Base-by-base conservation (phyloP, 2,888 invertebrate genomes). In the Oscheius sp. region DNA sequence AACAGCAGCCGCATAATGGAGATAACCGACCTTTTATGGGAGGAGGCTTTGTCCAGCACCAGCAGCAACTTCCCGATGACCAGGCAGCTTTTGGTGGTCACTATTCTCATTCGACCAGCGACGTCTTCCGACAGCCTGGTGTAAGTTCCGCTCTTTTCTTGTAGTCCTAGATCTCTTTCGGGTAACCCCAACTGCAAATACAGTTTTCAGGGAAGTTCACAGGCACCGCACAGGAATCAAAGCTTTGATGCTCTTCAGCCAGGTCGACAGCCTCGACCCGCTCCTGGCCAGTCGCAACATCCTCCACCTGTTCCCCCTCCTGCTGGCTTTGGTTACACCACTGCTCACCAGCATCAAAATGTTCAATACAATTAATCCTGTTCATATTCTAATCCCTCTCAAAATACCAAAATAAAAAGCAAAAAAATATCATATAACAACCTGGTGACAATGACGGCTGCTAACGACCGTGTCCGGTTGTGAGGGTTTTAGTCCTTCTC, bases 171-270 rank as follows among this genome's bases (percentile, higher is more conserved):
- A 9, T 9, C 9, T 9, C 35, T 35, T 35, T 35, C 35, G 3
- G 35, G 9, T 35, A 35, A 46, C 45, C n/a, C 35, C 35, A 35
- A 35, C 35, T 9, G 35, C 35, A 35, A 13, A 45, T 45, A 49
- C 13, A 52, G 29, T 18, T 66, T 66, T 52, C 52, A 66, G 66
- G 66, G 66, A 66, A 49, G 52, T 27, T 53, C 56, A 12, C 66
- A 55, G n/a, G 58, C 49, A 21, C 66, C 74, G 23, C 73, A 73
- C 29, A 68, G 73, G 21, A 73, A 73, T 61, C 73, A 73, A 69
- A 69, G 69, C 49, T 73, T 73, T 46, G 73, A 73, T 35, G 69
- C 55, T 1, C n/a, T 69, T 5, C 27, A 55, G 29, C 49, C 49
- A 25, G 52, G 27, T n/a, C 49, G 66, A 29, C 66, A 66, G 29